Evolutionary conservation across 2,113 vertebrate species (phyloP).

Genomic region (Edolisoma coerulescens): DNA sequence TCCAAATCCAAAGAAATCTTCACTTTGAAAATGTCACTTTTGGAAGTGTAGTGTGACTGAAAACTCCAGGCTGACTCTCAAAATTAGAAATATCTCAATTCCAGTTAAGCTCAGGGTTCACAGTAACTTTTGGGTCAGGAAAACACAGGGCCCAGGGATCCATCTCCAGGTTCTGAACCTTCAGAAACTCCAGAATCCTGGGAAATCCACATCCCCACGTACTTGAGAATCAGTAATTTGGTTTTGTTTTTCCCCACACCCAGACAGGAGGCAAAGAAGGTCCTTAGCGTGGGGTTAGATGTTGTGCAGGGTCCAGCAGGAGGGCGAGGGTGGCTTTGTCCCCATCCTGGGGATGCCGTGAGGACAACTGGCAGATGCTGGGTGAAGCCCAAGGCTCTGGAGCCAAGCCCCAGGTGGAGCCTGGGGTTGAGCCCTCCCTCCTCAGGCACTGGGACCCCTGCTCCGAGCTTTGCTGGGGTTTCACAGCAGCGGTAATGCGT

Average conservation of each 20-base stretch:
- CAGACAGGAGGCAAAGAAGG: not conserved
- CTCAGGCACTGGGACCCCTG: not conserved
- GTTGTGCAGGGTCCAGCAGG: not conserved
- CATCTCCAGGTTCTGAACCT: not conserved
- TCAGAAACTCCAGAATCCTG: not conserved
- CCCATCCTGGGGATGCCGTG: fast-evolving
- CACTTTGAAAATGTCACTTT: not conserved
- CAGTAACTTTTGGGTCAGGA: not conserved
- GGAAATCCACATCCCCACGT: not conserved
- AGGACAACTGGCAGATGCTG: not conserved
- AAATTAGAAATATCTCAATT: not conserved
- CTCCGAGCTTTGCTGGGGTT: not conserved
- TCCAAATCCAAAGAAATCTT: not conserved
- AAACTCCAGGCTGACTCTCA: not conserved
- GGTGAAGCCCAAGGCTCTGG: fast-evolving
- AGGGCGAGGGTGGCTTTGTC: not conserved
- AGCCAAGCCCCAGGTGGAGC: not conserved
- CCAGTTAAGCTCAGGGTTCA: not conserved
- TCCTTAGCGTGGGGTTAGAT: not conserved
- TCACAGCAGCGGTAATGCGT: not conserved
- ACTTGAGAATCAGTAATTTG: not conserved
- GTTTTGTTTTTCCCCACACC: not conserved
- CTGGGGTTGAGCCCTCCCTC: fast-evolving
- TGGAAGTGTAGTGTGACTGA: not conserved
- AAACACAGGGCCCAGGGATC: not conserved